Evolutionary conservation across 2,797 vertebrate species (phyloP).

Genomic region (Scomberomorus guttatus): DNA sequence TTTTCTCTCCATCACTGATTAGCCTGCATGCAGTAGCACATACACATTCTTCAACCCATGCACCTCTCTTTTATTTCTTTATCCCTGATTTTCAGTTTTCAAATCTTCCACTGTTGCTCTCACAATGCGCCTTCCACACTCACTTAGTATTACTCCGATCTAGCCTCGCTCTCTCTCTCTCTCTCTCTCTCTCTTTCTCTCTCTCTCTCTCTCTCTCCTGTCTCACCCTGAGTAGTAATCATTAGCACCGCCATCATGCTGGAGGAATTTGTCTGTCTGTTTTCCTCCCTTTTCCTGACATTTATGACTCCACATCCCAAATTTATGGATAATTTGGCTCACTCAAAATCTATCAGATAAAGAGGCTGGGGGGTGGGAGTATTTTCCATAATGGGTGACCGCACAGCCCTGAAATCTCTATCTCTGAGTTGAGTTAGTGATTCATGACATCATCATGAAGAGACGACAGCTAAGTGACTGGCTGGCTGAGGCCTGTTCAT

Average conservation of each 20-base stretch:
- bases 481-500: constrained; percentile 65
- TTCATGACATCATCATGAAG: constrained; percentile 71
- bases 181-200: constrained; percentile 12
- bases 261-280: constrained; percentile 73
- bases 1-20: constrained; percentile 33
- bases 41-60: constrained; percentile 27
- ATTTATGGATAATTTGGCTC: constrained; percentile 84
- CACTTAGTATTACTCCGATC: constrained; percentile 23
- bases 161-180: not conserved
- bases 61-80: constrained; percentile 20
- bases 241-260: constrained; percentile 74
- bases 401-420: constrained; percentile 60
- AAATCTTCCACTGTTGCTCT: constrained; percentile 32
- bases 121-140: constrained; percentile 24
- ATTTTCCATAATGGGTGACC: constrained; percentile 77
- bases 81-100: not conserved
- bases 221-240: constrained; percentile 53
- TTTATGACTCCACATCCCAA: constrained; percentile 80
- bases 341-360: constrained; percentile 80
- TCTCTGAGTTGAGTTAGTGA: constrained; percentile 69
- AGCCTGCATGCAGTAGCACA: constrained; percentile 9
- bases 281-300: constrained; percentile 76
- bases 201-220: not conserved
- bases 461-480: constrained; percentile 71
- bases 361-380: constrained; percentile 54